A percentile compares a stretch with the other conserved stretches of the same genome.
Evolutionary conservation across 2,797 vertebrate genomes (phyloP).

Genomic region (Pterois miles): DNA sequence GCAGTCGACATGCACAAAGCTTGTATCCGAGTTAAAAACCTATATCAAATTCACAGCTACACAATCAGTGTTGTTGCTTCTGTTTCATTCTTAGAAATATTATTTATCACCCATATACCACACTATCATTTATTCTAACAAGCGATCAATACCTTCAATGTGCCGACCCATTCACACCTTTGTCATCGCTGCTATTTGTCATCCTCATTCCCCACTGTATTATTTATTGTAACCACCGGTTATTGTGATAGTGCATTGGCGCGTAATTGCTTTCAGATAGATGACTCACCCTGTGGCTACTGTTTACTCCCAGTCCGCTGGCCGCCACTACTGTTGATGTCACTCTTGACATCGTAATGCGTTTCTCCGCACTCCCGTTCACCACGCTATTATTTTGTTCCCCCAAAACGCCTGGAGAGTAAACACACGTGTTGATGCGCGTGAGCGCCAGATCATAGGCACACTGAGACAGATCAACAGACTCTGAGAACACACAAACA

Average conservation of each 20-base stretch:
- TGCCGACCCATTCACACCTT: conserved; percentile 30
- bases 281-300: conserved; percentile 54
- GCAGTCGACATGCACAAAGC: background rate
- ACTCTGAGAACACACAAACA: background rate
- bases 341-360: conserved; percentile 41
- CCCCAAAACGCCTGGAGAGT: conserved; percentile 35
- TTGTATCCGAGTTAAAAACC: conserved; percentile 1
- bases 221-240: conserved; percentile 61
- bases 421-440: conserved; percentile 39
- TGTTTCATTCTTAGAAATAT: conserved; percentile 11
- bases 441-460: background rate
- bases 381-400: conserved; percentile 45
- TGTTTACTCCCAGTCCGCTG: conserved; percentile 40
- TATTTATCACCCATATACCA: conserved; percentile 8
- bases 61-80: background rate
- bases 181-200: conserved; percentile 40
- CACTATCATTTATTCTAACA: conserved; percentile 43
- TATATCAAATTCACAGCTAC: background rate
- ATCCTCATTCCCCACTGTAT: conserved; percentile 21
- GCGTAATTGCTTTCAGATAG: conserved; percentile 67
- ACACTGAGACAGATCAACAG: conserved; percentile 3
- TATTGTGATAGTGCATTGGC: conserved; percentile 46
- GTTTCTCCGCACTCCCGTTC: conserved; percentile 13
- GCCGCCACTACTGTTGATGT: conserved; percentile 10
- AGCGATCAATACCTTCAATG: conserved; percentile 34